Evolutionary conservation across 1,140 invertebrate species (phyloP), one percentile per base, ranked within the genome.

Genomic region (Aradophagus sp.): DNA sequence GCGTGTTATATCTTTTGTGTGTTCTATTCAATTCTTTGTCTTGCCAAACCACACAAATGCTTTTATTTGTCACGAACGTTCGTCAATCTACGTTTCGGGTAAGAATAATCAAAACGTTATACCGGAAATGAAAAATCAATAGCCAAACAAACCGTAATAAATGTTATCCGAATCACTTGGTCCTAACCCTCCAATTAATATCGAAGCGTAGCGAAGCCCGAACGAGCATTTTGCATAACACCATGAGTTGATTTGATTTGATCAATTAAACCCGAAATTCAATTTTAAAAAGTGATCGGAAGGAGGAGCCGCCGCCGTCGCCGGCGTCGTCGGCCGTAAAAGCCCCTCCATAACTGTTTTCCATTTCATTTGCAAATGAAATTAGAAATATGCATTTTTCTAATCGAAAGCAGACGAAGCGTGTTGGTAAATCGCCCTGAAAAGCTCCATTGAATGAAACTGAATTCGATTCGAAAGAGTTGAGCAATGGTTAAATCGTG

Each of bases 301-400:
- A 53, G 41, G 38, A 53, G n/a, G n/a, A n/a, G n/a, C n/a, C 38
- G 38, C 20, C 15, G 2, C 32, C 23, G 6, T n/a, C 12, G 47
- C 15, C 7, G 13, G 29, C 16, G n/a, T 44, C 4, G 26, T 3
- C 13, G 23, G 5, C 4, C 23, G 16, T 65, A 65, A 65, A 48
- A 56, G 27, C 29, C 17, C 13, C n/a, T n/a, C 10, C 27, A 20
- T 58, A 50, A 50, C 42, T 35, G 2, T 66, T 66, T 66, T 66
- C 52, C 44, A 66, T 66, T 66, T 50, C 31, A 34, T 44, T 66
- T 58, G 36, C 36, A 50, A 66, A 66, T 58, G 16, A 66, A 50
- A 56, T 66, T 66, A 56, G 63, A 67, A 58, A 59, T 67, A 67
- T 67, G 63, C 53, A 53, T 58, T 67, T 67, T 52, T 59, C 38